Base-by-base conservation (phyloP, 1,140 invertebrate species). In the Whitmania pigra region DNA sequence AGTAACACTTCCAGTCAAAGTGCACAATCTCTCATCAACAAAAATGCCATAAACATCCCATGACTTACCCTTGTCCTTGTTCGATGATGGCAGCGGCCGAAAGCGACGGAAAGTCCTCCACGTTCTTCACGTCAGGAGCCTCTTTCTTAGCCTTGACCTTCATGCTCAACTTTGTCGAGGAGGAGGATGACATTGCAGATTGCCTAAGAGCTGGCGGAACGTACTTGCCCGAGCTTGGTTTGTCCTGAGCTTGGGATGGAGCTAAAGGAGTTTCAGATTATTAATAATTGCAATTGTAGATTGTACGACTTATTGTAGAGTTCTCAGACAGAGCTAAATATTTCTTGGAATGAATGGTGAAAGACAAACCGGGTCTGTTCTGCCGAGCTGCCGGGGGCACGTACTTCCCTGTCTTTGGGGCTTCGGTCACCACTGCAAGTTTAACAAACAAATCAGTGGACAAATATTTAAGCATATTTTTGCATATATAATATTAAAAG, bases 101-200 rank as follows among this genome's bases (percentile, higher is more conserved):
- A n/a, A 63, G 57, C 2, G 57, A 25, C 11, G 57, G 57, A 63
- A 63, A 63, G 20, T 63, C 57, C 18, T 63, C 57, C 22, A 63
- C 57, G 29, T 31, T 63, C 22, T 63, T 63, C 29, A 63, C 20
- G 22, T 63, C 29, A 13, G 57, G 57, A 25, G 57, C 57, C 29
- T 9, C 57, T 31, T 63, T 63, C 11, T 63, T 63, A 7, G 22
- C 11, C 29, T 63, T 63, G 9, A 31, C 9, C 57, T 22, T 25
- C 57, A 63, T 63, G 22, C 57, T 22, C 11, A 25, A 20, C 57
- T 63, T 22, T 63, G 57, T 25, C 11, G 57, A 13, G 1, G 57
- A 63, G 18, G 57, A 18, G 1, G 15, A 7, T 20, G 11, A 15
- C 57, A 15, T 6, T 20, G 57, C 11, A 63, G 22, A 11, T n/a